A percentile compares a stretch with the other conserved stretches of the same genome.
These are phyloP conservation scores for Rhyacophila brunnea DNA, from an alignment of 1,140 invertebrate species.

Conservation along the genomic window DNA sequence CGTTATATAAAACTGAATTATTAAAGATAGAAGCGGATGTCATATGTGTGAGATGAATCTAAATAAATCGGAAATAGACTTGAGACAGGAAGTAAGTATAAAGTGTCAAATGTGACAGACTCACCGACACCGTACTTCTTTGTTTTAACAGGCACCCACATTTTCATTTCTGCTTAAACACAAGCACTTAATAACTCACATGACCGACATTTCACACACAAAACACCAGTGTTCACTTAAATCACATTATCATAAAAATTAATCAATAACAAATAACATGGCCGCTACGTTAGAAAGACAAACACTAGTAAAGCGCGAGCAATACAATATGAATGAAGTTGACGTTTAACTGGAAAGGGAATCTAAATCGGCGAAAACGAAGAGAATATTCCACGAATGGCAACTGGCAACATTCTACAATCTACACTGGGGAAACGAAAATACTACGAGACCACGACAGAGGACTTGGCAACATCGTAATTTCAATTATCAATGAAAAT, in stretches of 20 bases:
- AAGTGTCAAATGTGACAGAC: conserved; percentile 24
- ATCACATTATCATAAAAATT: conserved; percentile 19
- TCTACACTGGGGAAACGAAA: not conserved
- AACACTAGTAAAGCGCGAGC: conserved; percentile 12
- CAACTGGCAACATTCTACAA: no score
- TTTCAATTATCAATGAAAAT: not conserved
- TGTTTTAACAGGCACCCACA: conserved; percentile 30
- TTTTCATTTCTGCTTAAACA: conserved; percentile 16
- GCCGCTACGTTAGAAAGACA: conserved; percentile 22
- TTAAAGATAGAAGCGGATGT: conserved; percentile 10
- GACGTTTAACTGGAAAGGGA: conserved; percentile 11
- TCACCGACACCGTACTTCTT: conserved; percentile 32
- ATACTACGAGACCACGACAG: not conserved
- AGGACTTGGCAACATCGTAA: no score
- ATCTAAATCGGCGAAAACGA: no score
- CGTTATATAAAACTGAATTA: no score
- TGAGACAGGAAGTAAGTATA: conserved; percentile 21
- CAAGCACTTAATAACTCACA: not conserved
- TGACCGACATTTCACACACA: conserved; percentile 9
- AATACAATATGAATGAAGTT: conserved; percentile 24
- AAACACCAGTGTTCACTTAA: conserved; percentile 4
- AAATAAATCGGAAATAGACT: conserved; percentile 25
- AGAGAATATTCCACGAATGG: no score
- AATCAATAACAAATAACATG: conserved; percentile 31
- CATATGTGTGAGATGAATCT: conserved; percentile 21